phyloP scores from a whole-genome alignment of 2,797 vertebrate genomes.

The Acanthiza pusilla region DNA sequence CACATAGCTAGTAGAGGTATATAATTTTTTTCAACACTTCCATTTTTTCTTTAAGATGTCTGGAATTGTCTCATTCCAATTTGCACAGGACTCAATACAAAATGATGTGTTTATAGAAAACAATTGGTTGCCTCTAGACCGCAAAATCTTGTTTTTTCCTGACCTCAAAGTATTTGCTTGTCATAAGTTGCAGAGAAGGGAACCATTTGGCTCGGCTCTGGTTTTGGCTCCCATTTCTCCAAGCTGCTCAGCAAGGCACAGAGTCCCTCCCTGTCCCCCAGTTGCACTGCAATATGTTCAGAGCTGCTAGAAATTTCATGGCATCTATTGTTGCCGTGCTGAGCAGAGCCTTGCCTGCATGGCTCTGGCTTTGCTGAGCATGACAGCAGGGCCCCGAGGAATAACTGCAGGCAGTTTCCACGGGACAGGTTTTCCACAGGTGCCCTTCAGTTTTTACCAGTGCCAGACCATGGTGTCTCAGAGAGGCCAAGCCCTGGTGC shows the following conservation, averaged over 20 bases:
- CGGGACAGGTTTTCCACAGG: accelerated
- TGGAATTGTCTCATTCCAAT: neutral
- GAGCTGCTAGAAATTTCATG: neutral
- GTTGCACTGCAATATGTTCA: neutral
- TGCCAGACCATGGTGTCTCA: accelerated
- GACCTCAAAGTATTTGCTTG: neutral
- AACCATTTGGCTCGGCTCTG: neutral
- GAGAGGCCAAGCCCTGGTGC: neutral
- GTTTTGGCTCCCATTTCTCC: accelerated
- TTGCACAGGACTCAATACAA: neutral
- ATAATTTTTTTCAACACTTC: neutral
- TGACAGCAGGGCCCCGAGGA: neutral
- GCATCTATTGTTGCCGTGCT: accelerated
- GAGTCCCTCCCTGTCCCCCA: neutral
- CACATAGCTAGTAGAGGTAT: neutral
- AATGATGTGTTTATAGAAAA: neutral
- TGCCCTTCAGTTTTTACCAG: neutral
- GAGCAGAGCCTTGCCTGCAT: neutral
- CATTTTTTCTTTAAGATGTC: neutral
- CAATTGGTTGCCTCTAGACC: neutral
- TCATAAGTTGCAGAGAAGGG: neutral
- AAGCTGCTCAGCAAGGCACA: neutral
- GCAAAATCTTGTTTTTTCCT: neutral
- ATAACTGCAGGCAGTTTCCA: neutral
- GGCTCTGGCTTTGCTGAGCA: neutral